Evolutionary conservation across 2,888 invertebrate species (phyloP).

Genomic region (Magallana nippona): DNA sequence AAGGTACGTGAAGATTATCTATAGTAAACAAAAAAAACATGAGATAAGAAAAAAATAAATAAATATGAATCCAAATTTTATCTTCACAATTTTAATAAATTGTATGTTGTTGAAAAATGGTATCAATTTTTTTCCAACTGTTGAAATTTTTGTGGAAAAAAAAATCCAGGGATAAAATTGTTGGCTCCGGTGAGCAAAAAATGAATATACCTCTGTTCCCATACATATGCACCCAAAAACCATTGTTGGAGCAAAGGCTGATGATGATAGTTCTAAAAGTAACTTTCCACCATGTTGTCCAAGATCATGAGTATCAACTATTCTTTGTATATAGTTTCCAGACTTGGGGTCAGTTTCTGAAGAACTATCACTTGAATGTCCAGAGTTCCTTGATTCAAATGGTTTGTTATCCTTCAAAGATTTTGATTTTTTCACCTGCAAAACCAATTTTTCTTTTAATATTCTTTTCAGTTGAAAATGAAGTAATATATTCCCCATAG

Average conservation of each 20-base stretch:
- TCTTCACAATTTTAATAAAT: neutral
- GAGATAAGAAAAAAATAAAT: neutral
- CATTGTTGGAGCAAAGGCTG: constrained; percentile 32
- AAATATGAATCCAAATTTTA: neutral
- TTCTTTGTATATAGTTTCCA: constrained; percentile 12
- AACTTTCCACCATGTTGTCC: constrained; percentile 32
- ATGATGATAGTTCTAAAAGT: constrained; percentile 15
- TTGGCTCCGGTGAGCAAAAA: neutral
- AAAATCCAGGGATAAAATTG: neutral
- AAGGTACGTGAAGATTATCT: constrained; percentile 18
- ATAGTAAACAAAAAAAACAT: neutral
- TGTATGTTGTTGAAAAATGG: neutral
- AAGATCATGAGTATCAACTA: neutral
- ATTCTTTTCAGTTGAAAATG: neutral
- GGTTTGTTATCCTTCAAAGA: neutral
- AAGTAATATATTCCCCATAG: neutral
- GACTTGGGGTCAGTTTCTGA: neutral
- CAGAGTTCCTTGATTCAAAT: neutral
- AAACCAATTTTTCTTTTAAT: too few species aligned
- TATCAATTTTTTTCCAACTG: too few species aligned
- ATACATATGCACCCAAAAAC: constrained; percentile 30
- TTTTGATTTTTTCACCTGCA: constrained; percentile 4
- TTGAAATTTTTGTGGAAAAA: neutral
- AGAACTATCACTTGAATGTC: neutral
- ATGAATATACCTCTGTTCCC: constrained; percentile 9